Evolutionary conservation across 2,113 vertebrate genomes (phyloP).

Genomic region (Morone chrysops): DNA sequence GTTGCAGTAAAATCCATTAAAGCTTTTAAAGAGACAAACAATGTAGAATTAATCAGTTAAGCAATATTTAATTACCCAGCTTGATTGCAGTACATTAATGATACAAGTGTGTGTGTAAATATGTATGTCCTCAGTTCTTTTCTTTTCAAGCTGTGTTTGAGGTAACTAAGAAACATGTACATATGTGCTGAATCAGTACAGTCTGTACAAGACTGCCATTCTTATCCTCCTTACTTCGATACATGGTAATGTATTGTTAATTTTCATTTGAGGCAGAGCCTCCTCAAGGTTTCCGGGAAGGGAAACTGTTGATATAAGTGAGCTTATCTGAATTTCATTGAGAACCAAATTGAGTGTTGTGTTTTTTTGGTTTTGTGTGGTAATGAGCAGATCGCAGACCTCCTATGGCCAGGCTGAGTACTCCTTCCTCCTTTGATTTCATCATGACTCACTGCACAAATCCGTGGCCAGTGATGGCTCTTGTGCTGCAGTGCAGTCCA

Average conservation of each 20-base stretch:
- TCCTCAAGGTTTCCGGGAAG: not conserved
- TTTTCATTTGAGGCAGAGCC: not conserved
- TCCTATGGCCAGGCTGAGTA: not conserved
- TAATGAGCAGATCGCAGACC: not conserved
- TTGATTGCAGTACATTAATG: not conserved
- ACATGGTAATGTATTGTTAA: not conserved
- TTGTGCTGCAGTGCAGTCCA: slow-evolving; percentile 15
- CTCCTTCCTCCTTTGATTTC: not conserved
- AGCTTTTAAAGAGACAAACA: not conserved
- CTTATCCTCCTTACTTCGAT: not conserved
- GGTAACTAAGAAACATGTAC: not conserved
- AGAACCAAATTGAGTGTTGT: not conserved
- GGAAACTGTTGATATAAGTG: not conserved
- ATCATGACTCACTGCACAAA: not conserved
- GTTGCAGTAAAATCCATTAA: not conserved
- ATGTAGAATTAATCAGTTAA: not conserved
- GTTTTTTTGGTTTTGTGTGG: not conserved
- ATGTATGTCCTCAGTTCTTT: not conserved
- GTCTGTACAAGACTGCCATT: no score
- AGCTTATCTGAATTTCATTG: not conserved
- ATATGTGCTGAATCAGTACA: not conserved
- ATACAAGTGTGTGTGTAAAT: not conserved
- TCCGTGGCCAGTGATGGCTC: not conserved
- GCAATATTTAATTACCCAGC: not conserved
- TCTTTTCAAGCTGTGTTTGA: not conserved